These are phyloP conservation scores for Promerops cafer DNA, from an alignment of 2,113 vertebrate genomes.

Conservation along the genomic window DNA sequence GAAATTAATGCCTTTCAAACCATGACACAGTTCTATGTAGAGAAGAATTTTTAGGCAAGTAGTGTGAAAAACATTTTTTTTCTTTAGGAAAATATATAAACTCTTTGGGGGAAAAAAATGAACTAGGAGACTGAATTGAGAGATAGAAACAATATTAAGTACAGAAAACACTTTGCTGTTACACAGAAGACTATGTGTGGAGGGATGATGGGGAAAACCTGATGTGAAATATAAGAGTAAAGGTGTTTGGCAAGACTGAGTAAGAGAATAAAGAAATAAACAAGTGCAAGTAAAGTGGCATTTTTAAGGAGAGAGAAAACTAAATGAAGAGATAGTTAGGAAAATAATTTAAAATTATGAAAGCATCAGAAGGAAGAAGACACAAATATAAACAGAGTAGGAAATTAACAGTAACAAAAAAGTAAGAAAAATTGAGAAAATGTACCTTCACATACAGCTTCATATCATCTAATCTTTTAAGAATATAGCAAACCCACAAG, in stretches of 20 bases:
- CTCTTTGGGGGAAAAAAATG: neutral
- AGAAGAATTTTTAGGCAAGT: neutral
- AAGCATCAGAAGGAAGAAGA: neutral
- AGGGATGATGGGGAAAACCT: neutral
- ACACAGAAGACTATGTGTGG: neutral
- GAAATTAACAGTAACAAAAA: neutral
- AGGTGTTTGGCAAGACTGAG: neutral
- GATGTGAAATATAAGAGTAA: neutral
- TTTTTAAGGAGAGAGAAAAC: neutral
- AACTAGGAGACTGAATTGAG: neutral
- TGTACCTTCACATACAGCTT: neutral
- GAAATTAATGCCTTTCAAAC: neutral
- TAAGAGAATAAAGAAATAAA: neutral
- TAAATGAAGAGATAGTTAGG: neutral
- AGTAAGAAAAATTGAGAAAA: neutral
- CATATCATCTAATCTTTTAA: neutral
- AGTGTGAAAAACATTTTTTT: neutral
- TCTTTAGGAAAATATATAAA: neutral
- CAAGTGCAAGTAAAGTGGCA: fast-evolving
- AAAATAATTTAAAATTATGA: neutral
- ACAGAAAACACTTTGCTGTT: neutral
- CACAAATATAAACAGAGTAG: neutral
- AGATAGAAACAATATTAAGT: neutral
- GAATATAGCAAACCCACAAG: fast-evolving
- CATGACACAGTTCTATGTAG: neutral